phyloP scores from a whole-genome alignment of 2,888 invertebrate species.

The Lasioglossum malachurum region DNA sequence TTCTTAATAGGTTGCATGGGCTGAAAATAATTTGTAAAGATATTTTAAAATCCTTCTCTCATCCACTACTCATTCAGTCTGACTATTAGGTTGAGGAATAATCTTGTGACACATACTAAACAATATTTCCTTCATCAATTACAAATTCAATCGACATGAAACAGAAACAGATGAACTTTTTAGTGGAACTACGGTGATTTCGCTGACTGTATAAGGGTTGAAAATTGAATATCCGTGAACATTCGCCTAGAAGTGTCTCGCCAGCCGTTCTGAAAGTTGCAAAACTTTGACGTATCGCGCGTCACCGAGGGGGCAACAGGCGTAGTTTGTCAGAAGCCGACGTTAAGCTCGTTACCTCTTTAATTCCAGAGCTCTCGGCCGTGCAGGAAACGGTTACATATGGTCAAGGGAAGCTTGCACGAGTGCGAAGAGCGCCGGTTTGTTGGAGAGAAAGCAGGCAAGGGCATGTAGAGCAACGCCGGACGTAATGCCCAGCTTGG shows the following conservation, averaged over 20 bases:
- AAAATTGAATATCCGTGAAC: background rate
- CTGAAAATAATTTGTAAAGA: no score
- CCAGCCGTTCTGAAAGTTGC: background rate
- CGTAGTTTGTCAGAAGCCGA: background rate
- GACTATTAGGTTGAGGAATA: no score
- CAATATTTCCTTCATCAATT: no score
- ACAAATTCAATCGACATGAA: no score
- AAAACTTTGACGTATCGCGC: background rate
- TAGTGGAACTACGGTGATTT: no score
- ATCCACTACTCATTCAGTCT: no score
- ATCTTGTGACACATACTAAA: no score
- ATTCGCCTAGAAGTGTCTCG: background rate
- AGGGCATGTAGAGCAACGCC: slow-evolving; percentile 89
- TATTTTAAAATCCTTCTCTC: no score
- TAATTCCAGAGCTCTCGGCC: slow-evolving; percentile 79
- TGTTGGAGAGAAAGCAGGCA: slow-evolving; percentile 88
- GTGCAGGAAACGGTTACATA: slow-evolving; percentile 74
- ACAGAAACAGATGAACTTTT: no score
- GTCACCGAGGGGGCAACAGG: background rate
- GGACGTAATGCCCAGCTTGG: slow-evolving; percentile 91
- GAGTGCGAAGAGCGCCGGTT: slow-evolving; percentile 85
- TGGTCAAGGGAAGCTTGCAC: slow-evolving; percentile 83
- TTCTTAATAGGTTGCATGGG: no score
- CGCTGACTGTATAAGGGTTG: background rate
- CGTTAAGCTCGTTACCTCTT: slow-evolving; percentile 6